Evolutionary conservation across 2,888 invertebrate genomes (phyloP).

Genomic region (Phorcus lineatus): DNA sequence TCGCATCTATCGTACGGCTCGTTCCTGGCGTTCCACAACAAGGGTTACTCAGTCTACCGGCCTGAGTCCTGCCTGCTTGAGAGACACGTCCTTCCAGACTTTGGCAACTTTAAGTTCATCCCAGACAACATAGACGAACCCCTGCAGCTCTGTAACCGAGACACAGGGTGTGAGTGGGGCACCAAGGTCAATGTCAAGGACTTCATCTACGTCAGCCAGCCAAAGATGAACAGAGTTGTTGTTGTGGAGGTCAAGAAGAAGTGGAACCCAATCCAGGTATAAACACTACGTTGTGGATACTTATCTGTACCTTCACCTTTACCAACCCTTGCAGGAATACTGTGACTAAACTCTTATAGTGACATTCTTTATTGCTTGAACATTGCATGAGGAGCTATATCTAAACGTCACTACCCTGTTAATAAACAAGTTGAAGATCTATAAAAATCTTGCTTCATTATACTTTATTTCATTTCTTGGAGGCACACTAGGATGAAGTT

Average conservation of each 20-base stretch:
- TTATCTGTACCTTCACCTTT: too few relatives aligned
- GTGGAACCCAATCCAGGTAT: constrained; percentile 71
- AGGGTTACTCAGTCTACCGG: constrained; percentile 85
- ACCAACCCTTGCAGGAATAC: too few relatives aligned
- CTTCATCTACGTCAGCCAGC: constrained; percentile 85
- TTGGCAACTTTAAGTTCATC: constrained; percentile 80
- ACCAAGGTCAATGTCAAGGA: constrained; percentile 84
- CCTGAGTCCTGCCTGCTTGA: constrained; percentile 83
- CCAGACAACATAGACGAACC: constrained; percentile 71
- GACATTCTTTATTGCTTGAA: too few relatives aligned
- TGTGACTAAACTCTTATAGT: too few relatives aligned
- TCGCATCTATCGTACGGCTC: constrained; percentile 70
- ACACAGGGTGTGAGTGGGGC: constrained; percentile 83
- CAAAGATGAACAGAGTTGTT: constrained; percentile 82
- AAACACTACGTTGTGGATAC: neutral
- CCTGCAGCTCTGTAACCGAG: constrained; percentile 70
- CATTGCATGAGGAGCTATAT: too few relatives aligned
- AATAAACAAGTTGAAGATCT: too few relatives aligned
- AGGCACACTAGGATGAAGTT: too few relatives aligned
- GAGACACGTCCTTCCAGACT: constrained; percentile 84
- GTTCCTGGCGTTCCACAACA: constrained; percentile 86
- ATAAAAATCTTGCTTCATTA: too few relatives aligned
- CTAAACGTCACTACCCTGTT: too few relatives aligned
- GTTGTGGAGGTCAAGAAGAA: constrained; percentile 81
- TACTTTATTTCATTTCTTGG: too few relatives aligned